Evolutionary conservation across 2,113 vertebrate genomes (phyloP), one percentile per base, ranked within the genome.

Genomic region (Apus apus): DNA sequence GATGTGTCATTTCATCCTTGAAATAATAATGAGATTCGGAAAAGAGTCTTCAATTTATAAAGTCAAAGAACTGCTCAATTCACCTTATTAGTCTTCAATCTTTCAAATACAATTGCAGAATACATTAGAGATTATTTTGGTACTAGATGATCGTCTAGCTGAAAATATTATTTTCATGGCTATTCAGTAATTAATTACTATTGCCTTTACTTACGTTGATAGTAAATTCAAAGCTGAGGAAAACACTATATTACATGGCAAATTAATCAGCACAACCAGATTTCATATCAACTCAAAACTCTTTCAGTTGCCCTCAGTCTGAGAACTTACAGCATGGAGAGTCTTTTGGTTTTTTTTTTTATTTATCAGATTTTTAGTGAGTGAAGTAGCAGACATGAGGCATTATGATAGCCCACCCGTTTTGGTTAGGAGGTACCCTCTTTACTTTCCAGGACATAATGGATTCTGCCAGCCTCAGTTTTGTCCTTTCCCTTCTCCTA

Each of bases 11-110:
- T 92, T 93, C 74, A 38, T 65, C 76, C 73, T 92, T 80, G 77
- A 91, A 90, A 80, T 88, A 88, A 88, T 74, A 78, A 86, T 58
- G 20, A 54, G 45, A 71, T 86, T 34, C 20, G 81, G 79, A 22
- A 88, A 96, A 80, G 46, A 64, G 15, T 71, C 48, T 90, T 81
- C 43, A 77, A 40, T 21, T 86, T 90, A 16, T 50, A 80, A 40
- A 64, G 88, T 77, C 79, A 84, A 95, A 92, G 51, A 79, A 80
- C 51, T 83, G 22, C 18, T 90, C 72, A 48, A 23, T 92, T 96
- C 78, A 60, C n/a, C 67, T 88, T 29, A 81, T 56, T 89, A 86
- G 17, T 67, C 57, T 86, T 86, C 89, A 90, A 48, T 10, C 22
- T 90, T 77, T 71, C 65, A 81, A 84, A 87, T n/a, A 27, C 18